A percentile compares a stretch with the other conserved stretches of the same genome.
These are phyloP conservation scores for Heliangelus exortis DNA, from an alignment of 2,797 vertebrate genomes.

Conservation along the genomic window DNA sequence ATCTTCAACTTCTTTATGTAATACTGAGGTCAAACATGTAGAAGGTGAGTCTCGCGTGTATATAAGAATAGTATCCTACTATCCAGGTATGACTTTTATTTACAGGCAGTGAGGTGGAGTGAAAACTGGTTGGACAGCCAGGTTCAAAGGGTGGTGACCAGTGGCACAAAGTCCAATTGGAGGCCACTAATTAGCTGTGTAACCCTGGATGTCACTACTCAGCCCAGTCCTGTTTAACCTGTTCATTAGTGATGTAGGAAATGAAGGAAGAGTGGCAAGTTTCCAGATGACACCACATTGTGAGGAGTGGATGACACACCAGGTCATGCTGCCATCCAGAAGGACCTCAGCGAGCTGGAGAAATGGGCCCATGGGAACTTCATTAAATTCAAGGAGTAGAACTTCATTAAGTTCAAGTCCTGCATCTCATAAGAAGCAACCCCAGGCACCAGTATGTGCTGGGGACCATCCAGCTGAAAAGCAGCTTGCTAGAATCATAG, in stretches of 20 bases:
- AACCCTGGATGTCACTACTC: not conserved
- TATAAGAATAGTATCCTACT: not conserved
- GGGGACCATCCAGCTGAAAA: not conserved
- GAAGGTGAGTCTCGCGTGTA: not conserved
- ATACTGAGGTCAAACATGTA: not conserved
- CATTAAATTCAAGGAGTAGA: not conserved
- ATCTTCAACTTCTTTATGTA: not conserved
- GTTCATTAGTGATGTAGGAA: not conserved
- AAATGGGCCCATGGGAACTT: not conserved
- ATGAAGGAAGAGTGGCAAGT: not conserved
- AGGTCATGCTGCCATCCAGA: not conserved
- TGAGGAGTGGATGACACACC: not conserved
- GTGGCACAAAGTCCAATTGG: not conserved
- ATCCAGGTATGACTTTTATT: not conserved
- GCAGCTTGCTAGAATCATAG: not conserved
- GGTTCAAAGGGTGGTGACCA: not conserved
- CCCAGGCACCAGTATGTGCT: not conserved
- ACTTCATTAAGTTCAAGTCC: not conserved
- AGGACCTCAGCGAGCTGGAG: not conserved
- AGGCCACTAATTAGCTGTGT: not conserved
- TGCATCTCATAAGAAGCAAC: not conserved
- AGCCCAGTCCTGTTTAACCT: not conserved
- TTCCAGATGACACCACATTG: not conserved
- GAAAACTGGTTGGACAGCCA: not conserved
- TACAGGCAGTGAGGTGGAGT: not conserved